These are phyloP conservation scores for Misgurnus mizolepis DNA, from an alignment of 2,113 vertebrate species.

Conservation along the genomic window DNA sequence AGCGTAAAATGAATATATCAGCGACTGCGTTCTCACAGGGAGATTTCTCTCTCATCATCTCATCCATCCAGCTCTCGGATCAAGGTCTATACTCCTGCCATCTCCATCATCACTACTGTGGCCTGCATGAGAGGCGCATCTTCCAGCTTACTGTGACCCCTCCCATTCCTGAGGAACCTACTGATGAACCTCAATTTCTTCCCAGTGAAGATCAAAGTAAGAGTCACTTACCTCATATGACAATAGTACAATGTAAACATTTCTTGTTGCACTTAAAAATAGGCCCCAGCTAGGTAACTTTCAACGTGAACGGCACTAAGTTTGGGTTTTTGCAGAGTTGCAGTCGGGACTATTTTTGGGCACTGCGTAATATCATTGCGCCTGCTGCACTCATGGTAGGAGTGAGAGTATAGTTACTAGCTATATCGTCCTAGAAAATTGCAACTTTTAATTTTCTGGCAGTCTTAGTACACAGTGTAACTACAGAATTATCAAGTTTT, in stretches of 20 bases:
- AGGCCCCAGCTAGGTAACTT: too few relatives aligned
- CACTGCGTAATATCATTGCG: too few relatives aligned
- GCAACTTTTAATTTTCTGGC: too few relatives aligned
- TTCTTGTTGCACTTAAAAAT: too few relatives aligned
- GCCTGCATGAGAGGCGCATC: slow-evolving; percentile 87
- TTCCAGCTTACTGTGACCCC: slow-evolving; percentile 79
- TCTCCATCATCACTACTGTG: slow-evolving; percentile 95
- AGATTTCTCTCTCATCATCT: slow-evolving; percentile 85
- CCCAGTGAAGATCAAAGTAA: slow-evolving; percentile 67
- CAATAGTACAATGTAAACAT: neutral
- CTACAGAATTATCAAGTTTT: too few relatives aligned
- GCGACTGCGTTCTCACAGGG: slow-evolving; percentile 81
- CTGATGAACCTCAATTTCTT: slow-evolving; percentile 62
- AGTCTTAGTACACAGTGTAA: too few relatives aligned
- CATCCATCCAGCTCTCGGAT: slow-evolving; percentile 78
- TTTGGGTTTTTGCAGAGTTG: too few relatives aligned
- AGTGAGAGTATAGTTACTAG: too few relatives aligned
- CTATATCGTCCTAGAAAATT: too few relatives aligned
- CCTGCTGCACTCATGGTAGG: too few relatives aligned
- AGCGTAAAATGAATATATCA: slow-evolving; percentile 85
- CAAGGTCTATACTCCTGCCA: slow-evolving; percentile 92
- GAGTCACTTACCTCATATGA: neutral
- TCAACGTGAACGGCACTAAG: too few relatives aligned
- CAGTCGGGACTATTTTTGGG: too few relatives aligned
- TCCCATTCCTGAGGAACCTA: slow-evolving; percentile 61